Conservation (phyloP, 2,797 vertebrate species). For the Melanogrammus aeglefinus region DNA sequence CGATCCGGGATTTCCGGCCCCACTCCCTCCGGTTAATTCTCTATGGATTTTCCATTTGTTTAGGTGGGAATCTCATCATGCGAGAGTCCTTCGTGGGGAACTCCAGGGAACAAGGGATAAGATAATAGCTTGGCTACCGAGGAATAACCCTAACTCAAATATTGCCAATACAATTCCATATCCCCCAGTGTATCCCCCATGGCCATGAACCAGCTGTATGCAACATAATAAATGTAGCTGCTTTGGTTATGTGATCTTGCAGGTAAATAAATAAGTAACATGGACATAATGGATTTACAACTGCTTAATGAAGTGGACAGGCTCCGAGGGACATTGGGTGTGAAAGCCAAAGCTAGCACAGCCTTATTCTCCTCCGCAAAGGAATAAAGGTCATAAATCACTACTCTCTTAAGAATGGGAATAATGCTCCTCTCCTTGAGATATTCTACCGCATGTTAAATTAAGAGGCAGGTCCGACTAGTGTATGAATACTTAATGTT, state of each 20-base stretch:
- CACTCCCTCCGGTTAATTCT: slow-evolving; percentile 62
- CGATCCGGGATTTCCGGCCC: slow-evolving; percentile 5
- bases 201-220: neutral
- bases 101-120: slow-evolving; percentile 4
- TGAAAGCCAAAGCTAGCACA: neutral
- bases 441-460: slow-evolving; percentile 5
- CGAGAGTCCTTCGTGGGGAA: slow-evolving; percentile 32
- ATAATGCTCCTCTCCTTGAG: slow-evolving; percentile 9
- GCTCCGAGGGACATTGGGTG: neutral
- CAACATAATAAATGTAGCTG: neutral
- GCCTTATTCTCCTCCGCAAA: slow-evolving; percentile 1
- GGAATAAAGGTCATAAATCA: slow-evolving; percentile 3
- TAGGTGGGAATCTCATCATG: slow-evolving; percentile 27
- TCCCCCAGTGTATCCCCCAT: neutral
- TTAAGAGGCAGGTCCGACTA: slow-evolving; percentile 7
- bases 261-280: slow-evolving; percentile 1
- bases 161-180: neutral
- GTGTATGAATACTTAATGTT: slow-evolving; percentile 25
- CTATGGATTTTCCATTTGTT: slow-evolving; percentile 71
- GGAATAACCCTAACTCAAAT: slow-evolving; percentile 31
- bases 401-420: slow-evolving; percentile 6
- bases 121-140: slow-evolving; percentile 32
- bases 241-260: neutral
- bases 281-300: neutral
- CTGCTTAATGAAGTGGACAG: neutral